Evolutionary conservation across 2,888 invertebrate species (phyloP), one percentile per base, ranked within the genome.

Genomic region (Eupithecia abbreviata): DNA sequence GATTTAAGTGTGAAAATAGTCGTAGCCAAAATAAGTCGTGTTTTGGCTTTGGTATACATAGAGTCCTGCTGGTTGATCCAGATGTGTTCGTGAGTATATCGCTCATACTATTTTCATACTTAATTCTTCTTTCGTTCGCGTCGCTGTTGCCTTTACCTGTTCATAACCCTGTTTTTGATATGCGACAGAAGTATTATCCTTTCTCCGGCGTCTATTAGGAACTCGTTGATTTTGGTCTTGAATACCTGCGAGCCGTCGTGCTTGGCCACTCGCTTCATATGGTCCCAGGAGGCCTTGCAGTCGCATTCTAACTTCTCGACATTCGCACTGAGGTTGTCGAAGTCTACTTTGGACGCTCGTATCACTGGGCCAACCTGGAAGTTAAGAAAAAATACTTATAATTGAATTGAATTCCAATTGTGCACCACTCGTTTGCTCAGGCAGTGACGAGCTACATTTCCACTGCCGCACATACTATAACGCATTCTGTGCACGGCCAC

Each of bases 261-360:
- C 90, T 99, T 99, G 18, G 98, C 97, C 80, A 99, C 98, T 67
- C 98, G 96, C 92, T 99, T 98, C 89, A 99, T 96, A 90, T 99
- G 97, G 91, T 99, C 99, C 98, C 99, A 99, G 0, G 99, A 99
- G 0, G 98, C 97, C 90, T 99, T 99, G 94, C 99, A 99, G 90
- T 99, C 99, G 41, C 96, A 96, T 93, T 99, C 99, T 88, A 99
- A 95, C 88, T 98, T 98, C 75, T 96, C 96, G 73, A 99, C 96
- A 90, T 98, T 99, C 75, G 97, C 95, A 67, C 97, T 96, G 74
- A 99, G 94, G 86, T 99, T 98, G 83, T 99, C 98, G 91, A 99
- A 99, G 92, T 99, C 99, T 42, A 99, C 97, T 93, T 99, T 97
- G 0, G 98, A 98, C 66, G 98, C 98, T 85, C 98, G 95, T 13